Base-by-base conservation (phyloP, 2,113 vertebrate genomes). In the Synodontis membranacea region DNA sequence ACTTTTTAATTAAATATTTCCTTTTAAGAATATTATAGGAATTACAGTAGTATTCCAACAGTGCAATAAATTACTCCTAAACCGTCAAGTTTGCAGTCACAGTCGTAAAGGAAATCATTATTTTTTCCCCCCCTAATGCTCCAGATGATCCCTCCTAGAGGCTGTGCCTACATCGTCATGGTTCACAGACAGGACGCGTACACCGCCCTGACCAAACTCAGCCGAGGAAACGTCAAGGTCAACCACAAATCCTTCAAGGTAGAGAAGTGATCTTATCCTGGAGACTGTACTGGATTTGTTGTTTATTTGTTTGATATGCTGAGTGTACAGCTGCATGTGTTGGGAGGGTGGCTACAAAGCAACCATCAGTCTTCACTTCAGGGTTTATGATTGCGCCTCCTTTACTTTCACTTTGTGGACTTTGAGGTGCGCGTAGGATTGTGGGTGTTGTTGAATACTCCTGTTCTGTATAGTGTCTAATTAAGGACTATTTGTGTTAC, bases 191-290 rank as follows among this genome's bases (percentile, higher is more conserved):
- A 97, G 91, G 98, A 99, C 91, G 98, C 98, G 56, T 93, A 97
- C 89, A 97, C 96, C 48, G 97, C 98, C 83, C 94, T 99, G 83
- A 97, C 95, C 89, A 98, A 97, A 92, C 95, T 99, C 91, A 96
- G 96, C 91, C 94, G 95, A 87, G 97, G 97, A 39, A 96, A 95
- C 82, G 97, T 95, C 89, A 98, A 97, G 95, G 97, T 99, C 90
- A 98, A 98, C 92, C 97, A 97, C 93, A 99, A 99, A 93, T 95
- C 97, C 82, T 97, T 99, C 90, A 99, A 99, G 97, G 98, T 99
- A 96, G 10, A 48, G 72, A 5, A 76, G 25, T 25, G 58, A 11
- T 2, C 25, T 56, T 19, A 23, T 56, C 5, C 21, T 56, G 1
- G 54, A 56, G 50, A 15, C 50, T 17, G 3, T 4, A 17, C 14